Conservation (phyloP, 1,140 invertebrate species). For the Pogonognathellus flavescens region DNA sequence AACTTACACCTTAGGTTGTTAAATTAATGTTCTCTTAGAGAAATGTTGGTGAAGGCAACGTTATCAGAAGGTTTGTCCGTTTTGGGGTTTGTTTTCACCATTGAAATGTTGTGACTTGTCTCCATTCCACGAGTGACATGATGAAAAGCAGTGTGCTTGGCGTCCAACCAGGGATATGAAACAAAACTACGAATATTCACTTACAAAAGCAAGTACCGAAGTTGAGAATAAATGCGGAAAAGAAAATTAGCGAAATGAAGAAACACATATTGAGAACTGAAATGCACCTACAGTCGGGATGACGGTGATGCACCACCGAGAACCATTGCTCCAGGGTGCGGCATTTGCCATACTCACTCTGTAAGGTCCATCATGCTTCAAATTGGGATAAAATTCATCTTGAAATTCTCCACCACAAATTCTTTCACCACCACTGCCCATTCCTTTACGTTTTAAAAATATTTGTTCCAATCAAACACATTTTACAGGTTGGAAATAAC, state of each 20-base stretch:
- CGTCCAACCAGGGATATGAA: constrained; percentile 97
- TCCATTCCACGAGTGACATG: constrained; percentile 97
- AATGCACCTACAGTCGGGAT: constrained; percentile 83
- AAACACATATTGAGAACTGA: too few relatives aligned
- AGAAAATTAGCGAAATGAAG: too few relatives aligned
- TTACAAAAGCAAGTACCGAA: too few relatives aligned
- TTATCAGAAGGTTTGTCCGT: constrained; percentile 99
- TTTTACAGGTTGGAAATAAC: too few relatives aligned
- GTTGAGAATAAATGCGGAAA: too few relatives aligned
- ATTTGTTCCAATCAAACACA: too few relatives aligned
- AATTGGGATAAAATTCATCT: constrained; percentile 92
- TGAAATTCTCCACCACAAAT: constrained; percentile 99
- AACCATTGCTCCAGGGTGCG: constrained; percentile 97
- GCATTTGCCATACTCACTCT: constrained; percentile 99
- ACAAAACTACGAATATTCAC: too few relatives aligned
- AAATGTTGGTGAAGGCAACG: constrained; percentile 93
- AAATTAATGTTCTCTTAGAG: constrained; percentile 84
- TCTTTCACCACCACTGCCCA: constrained; percentile 96
- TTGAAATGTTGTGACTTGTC: constrained; percentile 97
- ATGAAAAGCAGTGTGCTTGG: constrained; percentile 99
- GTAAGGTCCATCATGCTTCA: constrained; percentile 96
- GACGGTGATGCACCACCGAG: constrained; percentile 98
- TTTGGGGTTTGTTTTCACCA: constrained; percentile 95
- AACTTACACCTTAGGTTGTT: too few relatives aligned
- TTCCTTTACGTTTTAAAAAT: too few relatives aligned